Evolutionary conservation across 1,140 invertebrate species (phyloP).

Genomic region (Luehdorfia chinensis): DNA sequence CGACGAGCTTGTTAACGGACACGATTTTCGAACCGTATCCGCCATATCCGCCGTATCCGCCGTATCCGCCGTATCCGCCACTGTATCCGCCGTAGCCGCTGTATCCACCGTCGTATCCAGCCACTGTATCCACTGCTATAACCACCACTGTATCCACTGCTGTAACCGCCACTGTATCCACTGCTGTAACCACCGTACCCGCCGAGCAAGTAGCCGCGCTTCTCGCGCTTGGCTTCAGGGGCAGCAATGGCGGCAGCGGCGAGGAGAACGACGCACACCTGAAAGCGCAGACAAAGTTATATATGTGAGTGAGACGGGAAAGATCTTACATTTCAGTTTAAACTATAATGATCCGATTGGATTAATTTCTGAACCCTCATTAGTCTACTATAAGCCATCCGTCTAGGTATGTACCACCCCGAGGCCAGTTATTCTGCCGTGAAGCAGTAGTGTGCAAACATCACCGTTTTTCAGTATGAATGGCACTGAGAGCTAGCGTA

Average conservation of each 20-base stretch:
- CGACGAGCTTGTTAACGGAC: slow-evolving; percentile 44
- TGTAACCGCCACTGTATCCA: neutral
- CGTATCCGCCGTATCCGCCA: slow-evolving; percentile 19
- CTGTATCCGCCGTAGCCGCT: slow-evolving; percentile 1
- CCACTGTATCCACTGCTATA: neutral
- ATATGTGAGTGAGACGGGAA: too few relatives aligned
- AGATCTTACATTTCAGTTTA: too few relatives aligned
- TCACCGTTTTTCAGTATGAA: too few relatives aligned
- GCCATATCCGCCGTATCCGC: too few relatives aligned
- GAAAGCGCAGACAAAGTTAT: too few relatives aligned
- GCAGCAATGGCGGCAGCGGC: slow-evolving; percentile 36
- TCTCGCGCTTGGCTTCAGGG: slow-evolving; percentile 47
- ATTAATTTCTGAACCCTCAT: neutral
- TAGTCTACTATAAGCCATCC: neutral
- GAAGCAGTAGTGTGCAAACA: too few relatives aligned
- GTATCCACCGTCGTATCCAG: slow-evolving; percentile 10
- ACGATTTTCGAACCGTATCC: slow-evolving; percentile 36
- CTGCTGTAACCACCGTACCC: slow-evolving; percentile 18
- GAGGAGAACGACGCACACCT: slow-evolving; percentile 45
- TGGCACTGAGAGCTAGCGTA: too few relatives aligned
- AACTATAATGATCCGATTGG: too few relatives aligned
- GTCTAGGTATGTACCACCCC: too few relatives aligned
- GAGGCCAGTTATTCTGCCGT: too few relatives aligned
- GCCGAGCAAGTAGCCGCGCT: slow-evolving; percentile 40
- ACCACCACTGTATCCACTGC: neutral